Base-by-base conservation (phyloP, 2,888 invertebrate genomes). In the Dione juno region DNA sequence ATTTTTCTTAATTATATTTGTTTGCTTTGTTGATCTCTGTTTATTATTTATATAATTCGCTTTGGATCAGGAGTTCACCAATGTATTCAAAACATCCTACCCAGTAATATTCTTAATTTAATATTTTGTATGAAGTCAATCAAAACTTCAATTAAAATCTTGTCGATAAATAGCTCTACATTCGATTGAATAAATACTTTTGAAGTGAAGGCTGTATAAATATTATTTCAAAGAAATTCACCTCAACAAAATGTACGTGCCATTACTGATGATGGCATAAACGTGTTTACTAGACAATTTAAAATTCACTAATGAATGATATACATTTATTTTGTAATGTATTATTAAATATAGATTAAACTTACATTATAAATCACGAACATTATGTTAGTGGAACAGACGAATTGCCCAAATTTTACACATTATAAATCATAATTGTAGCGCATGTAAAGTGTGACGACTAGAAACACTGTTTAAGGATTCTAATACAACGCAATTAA, bases 221-320 rank as follows among this genome's bases (percentile, higher is more conserved):
- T 16, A 57, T 37, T 57, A 54, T 54, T 35, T 54, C 37, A 40
- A 7, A 57, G 57, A 57, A 57, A 37, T 57, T 19, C 37, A 57
- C 13, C 57, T 57, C 37, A 11, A 37, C 57, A 11, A 40, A 37
- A 40, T 57, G 16, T 16, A 37, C 37, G 57, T 57, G 57, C 16
- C 37, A 16, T 40, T 57, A 57, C 16, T 57, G 16, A 16, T 37
- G 11, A 57, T 19, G 5, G 11, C 1, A 10, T 37, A 57, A 54
- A 16, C 11, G 16, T 10, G 11, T 57, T 57, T 57, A 6, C 37
- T 37, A 57, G 57, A 57, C 11, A 16, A 57, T 40, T 57, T 57
- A 11, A 57, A 37, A 57, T 57, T 40, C 57, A 57, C 57, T 37
- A 57, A 57, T 37, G 37, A 40, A 57, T 37, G 10, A 37, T 57